phyloP scores from a whole-genome alignment of 2,797 vertebrate species.

The Dicrostonyx torquatus region DNA sequence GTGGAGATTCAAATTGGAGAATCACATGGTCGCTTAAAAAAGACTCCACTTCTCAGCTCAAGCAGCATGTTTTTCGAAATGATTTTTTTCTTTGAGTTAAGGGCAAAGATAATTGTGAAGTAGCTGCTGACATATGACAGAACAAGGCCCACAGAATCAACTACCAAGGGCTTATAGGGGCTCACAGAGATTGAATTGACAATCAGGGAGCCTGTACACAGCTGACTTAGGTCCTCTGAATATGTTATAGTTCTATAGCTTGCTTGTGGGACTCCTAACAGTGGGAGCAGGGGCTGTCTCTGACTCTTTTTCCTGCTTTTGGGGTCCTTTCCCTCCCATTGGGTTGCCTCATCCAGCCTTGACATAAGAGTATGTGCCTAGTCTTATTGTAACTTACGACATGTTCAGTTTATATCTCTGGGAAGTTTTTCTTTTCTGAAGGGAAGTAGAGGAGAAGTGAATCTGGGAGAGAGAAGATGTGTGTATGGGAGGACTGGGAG shows the following conservation, averaged over 20 bases:
- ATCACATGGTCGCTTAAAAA: background rate
- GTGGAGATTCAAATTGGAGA: background rate
- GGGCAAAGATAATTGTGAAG: slow-evolving; percentile 53
- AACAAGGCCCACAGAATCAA: background rate
- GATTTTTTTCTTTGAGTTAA: slow-evolving; percentile 19
- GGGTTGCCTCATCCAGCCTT: too few species aligned
- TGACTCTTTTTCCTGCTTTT: background rate
- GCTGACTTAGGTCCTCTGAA: background rate
- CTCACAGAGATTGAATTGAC: background rate
- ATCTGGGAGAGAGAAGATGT: background rate
- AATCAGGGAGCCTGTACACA: background rate
- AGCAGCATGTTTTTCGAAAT: background rate
- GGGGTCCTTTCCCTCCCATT: background rate
- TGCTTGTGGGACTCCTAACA: background rate
- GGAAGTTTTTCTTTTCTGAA: background rate
- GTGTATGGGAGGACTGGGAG: background rate
- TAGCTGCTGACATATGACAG: slow-evolving; percentile 53
- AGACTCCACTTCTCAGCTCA: background rate
- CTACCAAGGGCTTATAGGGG: background rate
- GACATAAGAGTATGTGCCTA: background rate
- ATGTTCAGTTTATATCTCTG: background rate
- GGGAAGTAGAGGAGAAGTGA: background rate
- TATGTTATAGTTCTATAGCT: background rate
- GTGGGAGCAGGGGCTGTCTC: background rate
- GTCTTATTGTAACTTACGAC: background rate